These are phyloP conservation scores for Takifugu flavidus DNA, from an alignment of 2,113 vertebrate species.

Conservation along the genomic window DNA sequence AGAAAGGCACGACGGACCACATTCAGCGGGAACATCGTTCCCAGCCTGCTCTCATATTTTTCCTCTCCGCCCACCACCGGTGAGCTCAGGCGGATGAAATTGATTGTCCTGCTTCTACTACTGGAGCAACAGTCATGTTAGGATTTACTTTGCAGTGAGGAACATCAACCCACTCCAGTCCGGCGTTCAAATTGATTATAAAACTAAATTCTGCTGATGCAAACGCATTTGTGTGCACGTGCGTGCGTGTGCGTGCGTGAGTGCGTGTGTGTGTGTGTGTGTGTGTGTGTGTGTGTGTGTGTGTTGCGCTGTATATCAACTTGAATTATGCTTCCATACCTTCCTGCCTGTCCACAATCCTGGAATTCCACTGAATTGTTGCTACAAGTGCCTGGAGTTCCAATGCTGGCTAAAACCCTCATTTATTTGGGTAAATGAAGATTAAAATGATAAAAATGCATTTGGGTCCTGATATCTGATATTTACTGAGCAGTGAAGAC, in stretches of 20 bases:
- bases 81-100: slow-evolving; percentile 48
- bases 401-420: too few relatives aligned
- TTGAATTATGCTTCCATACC: too few relatives aligned
- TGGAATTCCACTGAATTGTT: too few relatives aligned
- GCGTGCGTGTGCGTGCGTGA: slow-evolving; percentile 25
- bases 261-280: slow-evolving; percentile 18
- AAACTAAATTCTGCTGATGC: slow-evolving; percentile 67
- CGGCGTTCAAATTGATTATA: slow-evolving; percentile 71
- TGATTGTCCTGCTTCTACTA: slow-evolving; percentile 63
- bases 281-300: slow-evolving; percentile 14
- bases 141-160: slow-evolving; percentile 66
- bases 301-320: neutral
- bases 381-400: too few relatives aligned
- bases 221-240: slow-evolving; percentile 29
- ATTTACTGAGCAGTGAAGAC: neutral
- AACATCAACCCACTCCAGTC: slow-evolving; percentile 60
- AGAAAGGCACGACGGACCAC: slow-evolving; percentile 8
- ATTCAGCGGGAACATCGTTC: slow-evolving; percentile 11
- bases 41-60: slow-evolving; percentile 42
- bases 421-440: too few relatives aligned
- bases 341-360: too few relatives aligned
- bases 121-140: slow-evolving; percentile 69
- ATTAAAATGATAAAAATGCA: too few relatives aligned
- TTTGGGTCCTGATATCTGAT: neutral
- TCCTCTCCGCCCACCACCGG: slow-evolving; percentile 32